These are phyloP conservation scores for Puffinus mauretanicus DNA, from an alignment of 2,113 vertebrate species.

Conservation along the genomic window DNA sequence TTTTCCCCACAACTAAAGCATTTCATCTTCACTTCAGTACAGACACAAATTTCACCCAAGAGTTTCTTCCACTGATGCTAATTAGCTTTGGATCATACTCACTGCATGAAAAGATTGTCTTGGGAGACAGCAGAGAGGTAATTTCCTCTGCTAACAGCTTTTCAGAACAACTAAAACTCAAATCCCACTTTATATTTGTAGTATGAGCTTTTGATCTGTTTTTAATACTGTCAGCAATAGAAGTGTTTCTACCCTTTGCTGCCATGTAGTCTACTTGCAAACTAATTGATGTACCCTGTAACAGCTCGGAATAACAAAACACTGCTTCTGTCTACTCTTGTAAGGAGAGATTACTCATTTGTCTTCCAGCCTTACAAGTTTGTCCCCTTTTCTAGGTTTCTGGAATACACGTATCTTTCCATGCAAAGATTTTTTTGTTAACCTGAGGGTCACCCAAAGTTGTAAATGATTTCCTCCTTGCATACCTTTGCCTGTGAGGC, in stretches of 20 bases:
- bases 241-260: neutral
- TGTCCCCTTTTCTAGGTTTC: neutral
- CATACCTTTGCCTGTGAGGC: neutral
- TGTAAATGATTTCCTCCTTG: neutral
- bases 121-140: neutral
- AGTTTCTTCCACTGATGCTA: neutral
- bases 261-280: neutral
- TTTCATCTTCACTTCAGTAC: neutral
- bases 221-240: neutral
- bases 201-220: constrained; percentile 29
- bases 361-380: neutral
- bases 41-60: neutral
- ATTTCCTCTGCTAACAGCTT: constrained; percentile 7
- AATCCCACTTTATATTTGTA: neutral
- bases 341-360: neutral
- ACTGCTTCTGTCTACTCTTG: neutral
- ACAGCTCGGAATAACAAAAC: neutral
- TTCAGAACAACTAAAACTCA: constrained; percentile 15
- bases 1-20: neutral
- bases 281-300: neutral
- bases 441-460: neutral
- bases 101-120: neutral
- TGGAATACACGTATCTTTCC: neutral
- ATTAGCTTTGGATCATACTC: neutral
- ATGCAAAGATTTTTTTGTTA: neutral